Evolutionary conservation across 2,888 invertebrate species (phyloP), one percentile per base, ranked within the genome.

Genomic region (Drosophila greeni): DNA sequence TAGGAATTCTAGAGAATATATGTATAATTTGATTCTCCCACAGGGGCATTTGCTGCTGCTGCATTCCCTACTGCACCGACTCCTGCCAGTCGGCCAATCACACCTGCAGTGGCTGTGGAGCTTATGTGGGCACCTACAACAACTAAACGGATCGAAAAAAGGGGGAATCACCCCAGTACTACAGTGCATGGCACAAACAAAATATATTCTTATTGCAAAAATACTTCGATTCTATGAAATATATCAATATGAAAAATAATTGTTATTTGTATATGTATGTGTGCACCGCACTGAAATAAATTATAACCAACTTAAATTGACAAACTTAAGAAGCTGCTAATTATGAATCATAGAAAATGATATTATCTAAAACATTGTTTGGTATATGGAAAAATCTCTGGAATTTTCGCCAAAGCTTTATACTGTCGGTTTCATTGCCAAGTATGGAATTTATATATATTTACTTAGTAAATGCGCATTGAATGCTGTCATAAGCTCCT

Each of bases 81-180:
- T 83, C 75, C 37, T 87, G 87, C 56, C 85, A 85, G 67, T 86
- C 74, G 66, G 80, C 86, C 31, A 75, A 78, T 4, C 87, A 87
- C 65, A 75, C 66, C 39, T 87, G 88, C 67, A 59, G 65, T 40
- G 73, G 70, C 49, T 87, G 87, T 47, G 77, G 83, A 48, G 73
- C 82, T 37, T 87, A 74, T 48, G 53, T 87, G 49, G 88, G 87
- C 6, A 54, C 66, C 43, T 77, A 78, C 60, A 73, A 74, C 11
- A 85, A 85, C 31, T 85, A 66, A 66, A 31, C 8, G 3, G 7
- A 11, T n/a, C 12, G 3, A 23, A 16, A 26, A 43, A 43, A 5
- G 5, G 14, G 45, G 45, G 14, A 5, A 45, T 31, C 5, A 18
- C 3, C 18, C 5, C 29, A 9, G 5, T 14, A 18, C 11, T 33